Evolutionary conservation across 1,140 invertebrate species (phyloP), one percentile per base, ranked within the genome.

Genomic region (Drosophila elegans): DNA sequence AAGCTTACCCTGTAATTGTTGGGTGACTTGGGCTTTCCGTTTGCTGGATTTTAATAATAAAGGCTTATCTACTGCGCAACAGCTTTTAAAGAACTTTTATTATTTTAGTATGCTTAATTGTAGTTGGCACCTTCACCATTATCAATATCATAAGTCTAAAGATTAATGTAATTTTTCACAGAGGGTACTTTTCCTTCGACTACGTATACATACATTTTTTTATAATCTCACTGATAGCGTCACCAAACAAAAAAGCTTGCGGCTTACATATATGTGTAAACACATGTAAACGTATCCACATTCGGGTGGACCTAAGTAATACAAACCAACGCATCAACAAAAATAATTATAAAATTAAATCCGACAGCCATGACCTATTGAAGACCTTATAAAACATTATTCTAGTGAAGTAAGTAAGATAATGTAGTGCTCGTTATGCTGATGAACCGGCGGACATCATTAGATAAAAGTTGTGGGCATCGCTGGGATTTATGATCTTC

Each of bases 381-480:
- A 32, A 32, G 7, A 32, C 2, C 1, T 32, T 32, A 32, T 32
- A 32, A 32, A 32, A 32, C 7, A 6, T 6, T 32, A 7, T 32
- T 6, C 29, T 32, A 21, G 16, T 32, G 29, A 6, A 6, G 29
- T 29, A 29, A 4, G 29, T 4, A 29, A 4, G 29, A 5, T 25
- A 39, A 34, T 3, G 4, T 4, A 29, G 36, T 12, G 6, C 49
- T 41, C 11, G 25, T 21, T 56, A 32, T 41, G 34, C 36, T 29
- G 10, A 44, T 63, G 55, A n/a, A 9, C 60, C 54, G 54, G 38
- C 54, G 54, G 77, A 62, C 66, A 59, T 74, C 73, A 68, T 84
- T 68, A 85, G 60, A n/a, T 25, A 34, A 41, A 54, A 74, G 49
- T 16, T 16, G 16, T 21, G 38, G 56, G 39, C 38, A 61, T 38